Evolutionary conservation across 2,113 vertebrate genomes (phyloP), one percentile per base, ranked within the genome.

Genomic region (Tetrao urogallus): DNA sequence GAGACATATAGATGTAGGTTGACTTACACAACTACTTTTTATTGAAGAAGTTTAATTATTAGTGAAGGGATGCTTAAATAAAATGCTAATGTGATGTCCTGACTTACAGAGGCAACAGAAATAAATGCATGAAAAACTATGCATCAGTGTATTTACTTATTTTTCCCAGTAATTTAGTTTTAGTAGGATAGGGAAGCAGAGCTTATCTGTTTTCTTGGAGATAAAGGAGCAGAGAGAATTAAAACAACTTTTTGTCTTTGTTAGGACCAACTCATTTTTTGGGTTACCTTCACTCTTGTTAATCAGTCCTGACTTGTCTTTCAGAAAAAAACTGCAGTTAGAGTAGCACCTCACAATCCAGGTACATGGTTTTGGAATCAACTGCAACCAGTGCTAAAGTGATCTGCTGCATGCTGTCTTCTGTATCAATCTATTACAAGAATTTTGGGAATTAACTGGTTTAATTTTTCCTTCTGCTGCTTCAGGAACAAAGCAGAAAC

Each of bases 341-440:
- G 17, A 22, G 8, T 56, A 70, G 19, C 67, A 71, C 42, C 32
- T 48, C 3, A 76, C 36, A 63, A 1, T 24, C 17, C 40, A 58
- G 5, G 8, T 63, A 16, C 0, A 10, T 15, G 18, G 60, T 67
- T 76, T 80, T 78, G 40, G 70, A 71, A 86, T 5, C 57, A 40
- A 24, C 21, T 21, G 5, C 12, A 81, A 63, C 27, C 14, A 47
- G 5, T 28, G 18, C 2, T 1, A 1, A 30, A 16, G 4, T 66
- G 7, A 20, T n/a, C 56, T 58, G 14, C 32, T 70, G 18, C 3
- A 4, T 47, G 56, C 27, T 30, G 2, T 61, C 18, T 5, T 75
- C 13, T 74, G n/a, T 70, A 43, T 8, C 19, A 25, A 3, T 78
- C 10, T 60, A 3, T 38, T 2, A 24, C 14, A 8, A 64, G 11